Evolutionary conservation across 1,140 invertebrate genomes (phyloP).

Genomic region (Drosophila persimilis): DNA sequence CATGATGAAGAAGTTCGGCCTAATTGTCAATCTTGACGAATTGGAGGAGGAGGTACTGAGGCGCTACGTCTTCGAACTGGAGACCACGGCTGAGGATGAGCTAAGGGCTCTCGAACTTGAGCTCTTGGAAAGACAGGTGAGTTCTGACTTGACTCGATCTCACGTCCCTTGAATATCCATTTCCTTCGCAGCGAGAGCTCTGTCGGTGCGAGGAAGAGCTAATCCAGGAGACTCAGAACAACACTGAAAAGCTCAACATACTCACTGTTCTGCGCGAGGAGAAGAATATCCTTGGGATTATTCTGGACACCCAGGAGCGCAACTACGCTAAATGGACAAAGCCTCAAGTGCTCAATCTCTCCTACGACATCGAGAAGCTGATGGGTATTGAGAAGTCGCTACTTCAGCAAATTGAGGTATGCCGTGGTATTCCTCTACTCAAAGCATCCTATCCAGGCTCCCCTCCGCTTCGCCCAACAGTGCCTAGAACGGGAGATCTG

Average conservation of each 20-base stretch:
- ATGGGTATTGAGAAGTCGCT: constrained; percentile 71
- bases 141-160: no score
- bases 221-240: constrained; percentile 83
- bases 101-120: constrained; percentile 81
- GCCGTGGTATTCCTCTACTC: background rate
- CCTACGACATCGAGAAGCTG: constrained; percentile 82
- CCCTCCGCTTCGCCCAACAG: constrained; percentile 13
- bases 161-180: constrained; percentile 8
- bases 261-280: constrained; percentile 85
- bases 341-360: constrained; percentile 63
- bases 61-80: constrained; percentile 84
- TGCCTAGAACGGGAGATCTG: constrained; percentile 77
- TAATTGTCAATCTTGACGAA: constrained; percentile 84
- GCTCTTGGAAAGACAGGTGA: constrained; percentile 48
- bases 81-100: constrained; percentile 83
- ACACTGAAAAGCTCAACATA: constrained; percentile 85
- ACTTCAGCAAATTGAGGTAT: constrained; percentile 82
- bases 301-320: constrained; percentile 82
- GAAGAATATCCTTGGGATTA: constrained; percentile 83
- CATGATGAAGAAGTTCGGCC: constrained; percentile 86
- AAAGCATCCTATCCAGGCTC: background rate
- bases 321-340: constrained; percentile 73
- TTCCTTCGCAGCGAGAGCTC: constrained; percentile 61
- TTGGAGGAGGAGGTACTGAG: constrained; percentile 85
- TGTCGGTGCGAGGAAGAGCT: constrained; percentile 77